Evolutionary conservation across 2,797 vertebrate species (phyloP), one percentile per base, ranked within the genome.

Genomic region (Vireo griseus): DNA sequence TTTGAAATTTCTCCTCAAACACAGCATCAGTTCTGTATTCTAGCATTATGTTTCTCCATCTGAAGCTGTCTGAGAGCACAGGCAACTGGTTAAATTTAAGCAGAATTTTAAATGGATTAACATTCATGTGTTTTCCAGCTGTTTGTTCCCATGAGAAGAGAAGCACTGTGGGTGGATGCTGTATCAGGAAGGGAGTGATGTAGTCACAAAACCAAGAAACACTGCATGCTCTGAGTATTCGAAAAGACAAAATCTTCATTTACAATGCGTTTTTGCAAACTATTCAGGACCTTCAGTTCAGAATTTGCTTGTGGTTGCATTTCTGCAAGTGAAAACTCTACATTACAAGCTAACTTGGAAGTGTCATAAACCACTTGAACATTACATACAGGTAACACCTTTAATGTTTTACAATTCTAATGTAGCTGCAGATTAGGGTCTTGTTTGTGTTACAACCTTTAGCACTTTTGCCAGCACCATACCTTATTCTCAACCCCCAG

Each of bases 121-220:
- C 29, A 62, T 47, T 54, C 21, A 10, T 55, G 28, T 62, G 39
- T 86, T 91, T 94, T 95, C 94, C 89, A 96, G 90, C 59, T 97
- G 89, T 95, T 96, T 86, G 39, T 42, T 94, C 72, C 57, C 40
- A 78, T 72, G 58, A 52, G 73, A 81, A 87, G 50, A 92, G 94
- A 92, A 94, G 73, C n/a, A 77, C 48, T 42, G 75, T 66, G 62
- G 58, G 71, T 68, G 75, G 89, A 81, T 84, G 57, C 77, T 59
- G 20, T 58, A 71, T 63, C 25, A 72, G 37, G 24, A 87, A 86
- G 24, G 17, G 51, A 92, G 44, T 29, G 37, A 63, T 51, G 29
- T 5, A 77, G 58, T 62, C 73, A 55, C 12, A 25, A 77, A 89
- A 66, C 18, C 4, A 24, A n/a, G 22, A 48, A 18, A 72, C 86